Evolutionary conservation across 2,113 vertebrate species (phyloP).

Genomic region (Tachycineta bicolor): DNA sequence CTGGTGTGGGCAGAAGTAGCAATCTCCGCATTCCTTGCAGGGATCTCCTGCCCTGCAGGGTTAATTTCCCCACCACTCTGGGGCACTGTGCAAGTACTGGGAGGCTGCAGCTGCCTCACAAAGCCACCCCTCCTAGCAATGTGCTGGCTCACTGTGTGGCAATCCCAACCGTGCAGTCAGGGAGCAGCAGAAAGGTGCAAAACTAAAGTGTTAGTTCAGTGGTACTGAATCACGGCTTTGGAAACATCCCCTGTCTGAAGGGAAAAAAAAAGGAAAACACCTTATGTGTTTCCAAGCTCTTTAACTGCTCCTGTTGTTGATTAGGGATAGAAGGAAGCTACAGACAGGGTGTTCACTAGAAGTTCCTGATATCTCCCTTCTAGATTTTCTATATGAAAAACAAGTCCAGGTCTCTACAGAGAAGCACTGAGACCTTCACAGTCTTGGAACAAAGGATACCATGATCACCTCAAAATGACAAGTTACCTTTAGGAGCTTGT

Average conservation of each 20-base stretch:
- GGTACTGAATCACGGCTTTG: neutral
- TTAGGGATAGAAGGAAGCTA: neutral
- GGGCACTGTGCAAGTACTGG: neutral
- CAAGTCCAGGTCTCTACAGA: neutral
- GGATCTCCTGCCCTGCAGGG: neutral
- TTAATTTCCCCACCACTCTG: neutral
- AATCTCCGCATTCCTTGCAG: neutral
- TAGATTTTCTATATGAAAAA: neutral
- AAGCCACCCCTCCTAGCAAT: neutral
- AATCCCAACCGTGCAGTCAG: fast-evolving
- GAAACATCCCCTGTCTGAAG: neutral
- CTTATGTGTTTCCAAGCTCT: neutral
- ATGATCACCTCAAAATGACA: neutral
- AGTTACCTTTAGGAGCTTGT: neutral
- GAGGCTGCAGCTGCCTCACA: neutral
- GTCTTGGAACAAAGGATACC: neutral
- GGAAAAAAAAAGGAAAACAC: neutral
- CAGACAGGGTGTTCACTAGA: neutral
- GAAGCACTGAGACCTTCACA: neutral
- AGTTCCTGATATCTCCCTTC: neutral
- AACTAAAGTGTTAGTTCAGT: neutral
- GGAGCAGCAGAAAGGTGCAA: neutral
- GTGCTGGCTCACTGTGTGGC: neutral
- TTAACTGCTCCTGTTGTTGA: neutral
- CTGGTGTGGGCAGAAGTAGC: neutral